These are phyloP conservation scores for Brotula barbata DNA, from an alignment of 2,797 vertebrate species.

Conservation along the genomic window DNA sequence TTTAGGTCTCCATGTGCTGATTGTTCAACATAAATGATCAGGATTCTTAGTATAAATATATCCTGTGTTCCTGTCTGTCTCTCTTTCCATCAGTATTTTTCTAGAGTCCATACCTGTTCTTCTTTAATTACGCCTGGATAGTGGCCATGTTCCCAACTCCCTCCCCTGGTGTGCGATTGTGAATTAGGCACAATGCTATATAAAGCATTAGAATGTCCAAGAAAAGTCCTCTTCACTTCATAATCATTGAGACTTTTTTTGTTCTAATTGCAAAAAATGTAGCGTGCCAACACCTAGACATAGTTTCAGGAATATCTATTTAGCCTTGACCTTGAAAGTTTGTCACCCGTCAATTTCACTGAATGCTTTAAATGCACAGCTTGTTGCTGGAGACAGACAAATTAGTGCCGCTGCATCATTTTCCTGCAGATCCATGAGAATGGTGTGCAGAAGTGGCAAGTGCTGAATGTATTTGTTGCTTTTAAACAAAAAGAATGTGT, in stretches of 20 bases:
- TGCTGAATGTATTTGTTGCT: neutral
- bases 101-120: conserved; percentile 19
- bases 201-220: conserved; percentile 59
- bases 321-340: neutral
- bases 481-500: too few species aligned
- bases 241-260: conserved; percentile 27
- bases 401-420: neutral
- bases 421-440: neutral
- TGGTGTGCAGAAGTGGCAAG: neutral
- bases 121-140: conserved; percentile 64
- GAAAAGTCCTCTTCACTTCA: too few species aligned
- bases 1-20: too few species aligned
- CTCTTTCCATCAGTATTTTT: conserved; percentile 32
- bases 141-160: conserved; percentile 56
- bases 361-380: conserved; percentile 13
- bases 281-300: conserved; percentile 6
- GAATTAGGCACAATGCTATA: conserved; percentile 54
- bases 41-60: conserved; percentile 36
- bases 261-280: neutral
- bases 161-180: conserved; percentile 42
- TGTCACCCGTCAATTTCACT: neutral
- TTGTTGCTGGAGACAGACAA: neutral
- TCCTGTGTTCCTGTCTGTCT: conserved; percentile 14
- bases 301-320: conserved; percentile 14
- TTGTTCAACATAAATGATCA: too few species aligned